phyloP scores from a whole-genome alignment of 2,888 invertebrate genomes.

The Copidosoma aretas region DNA sequence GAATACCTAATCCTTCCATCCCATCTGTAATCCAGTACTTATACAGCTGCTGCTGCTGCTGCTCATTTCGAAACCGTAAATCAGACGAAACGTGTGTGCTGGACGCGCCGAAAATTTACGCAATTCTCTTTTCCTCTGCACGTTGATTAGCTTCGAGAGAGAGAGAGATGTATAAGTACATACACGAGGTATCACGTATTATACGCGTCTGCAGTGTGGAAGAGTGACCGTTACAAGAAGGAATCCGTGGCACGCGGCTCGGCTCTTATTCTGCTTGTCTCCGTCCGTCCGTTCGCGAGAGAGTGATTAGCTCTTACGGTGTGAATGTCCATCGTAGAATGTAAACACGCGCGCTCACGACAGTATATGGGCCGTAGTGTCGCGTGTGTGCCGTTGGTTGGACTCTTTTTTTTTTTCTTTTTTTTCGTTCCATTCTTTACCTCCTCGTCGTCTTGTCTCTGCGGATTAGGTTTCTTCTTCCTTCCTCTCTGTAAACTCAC shows the following conservation, averaged over 20 bases:
- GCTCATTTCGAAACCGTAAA: too few species aligned
- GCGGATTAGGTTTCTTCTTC: background rate
- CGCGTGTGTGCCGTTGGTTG: background rate
- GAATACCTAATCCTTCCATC: too few species aligned
- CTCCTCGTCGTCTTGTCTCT: background rate
- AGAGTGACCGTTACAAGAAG: background rate
- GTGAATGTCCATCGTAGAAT: background rate
- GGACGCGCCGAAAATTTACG: too few species aligned
- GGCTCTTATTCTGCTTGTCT: too few species aligned
- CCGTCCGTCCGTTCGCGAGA: background rate
- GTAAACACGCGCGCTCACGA: background rate
- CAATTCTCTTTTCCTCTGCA: background rate
- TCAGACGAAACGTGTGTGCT: too few species aligned
- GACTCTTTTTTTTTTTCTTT: background rate
- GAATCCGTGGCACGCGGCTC: slow-evolving; percentile 2
- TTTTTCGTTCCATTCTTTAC: background rate
- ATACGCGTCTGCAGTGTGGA: background rate
- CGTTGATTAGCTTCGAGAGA: background rate
- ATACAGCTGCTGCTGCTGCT: too few species aligned
- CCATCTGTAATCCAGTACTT: too few species aligned
- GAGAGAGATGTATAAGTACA: too few species aligned
- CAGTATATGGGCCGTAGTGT: too few species aligned
- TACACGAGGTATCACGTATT: too few species aligned
- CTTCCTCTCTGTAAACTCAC: too few species aligned
- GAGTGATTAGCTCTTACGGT: too few species aligned